These are phyloP conservation scores for Drosophila parthenogenetica DNA, from an alignment of 2,888 invertebrate genomes.

Conservation along the genomic window DNA sequence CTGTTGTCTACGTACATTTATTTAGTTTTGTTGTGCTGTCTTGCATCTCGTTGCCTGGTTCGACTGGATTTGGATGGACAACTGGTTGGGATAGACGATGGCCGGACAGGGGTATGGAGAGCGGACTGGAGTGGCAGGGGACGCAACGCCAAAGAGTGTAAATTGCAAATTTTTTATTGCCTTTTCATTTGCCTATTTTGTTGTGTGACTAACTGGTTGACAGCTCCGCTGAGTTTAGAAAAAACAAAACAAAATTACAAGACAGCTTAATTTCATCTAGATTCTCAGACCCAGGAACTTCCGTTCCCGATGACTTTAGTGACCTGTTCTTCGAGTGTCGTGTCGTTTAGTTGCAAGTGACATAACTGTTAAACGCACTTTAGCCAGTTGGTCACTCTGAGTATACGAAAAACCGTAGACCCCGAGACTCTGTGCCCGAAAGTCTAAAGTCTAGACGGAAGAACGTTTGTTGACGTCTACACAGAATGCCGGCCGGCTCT, in stretches of 20 bases:
- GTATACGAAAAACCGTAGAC: slow-evolving; percentile 21
- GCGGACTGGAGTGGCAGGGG: slow-evolving; percentile 11
- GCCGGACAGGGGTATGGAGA: neutral
- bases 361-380: slow-evolving; percentile 74
- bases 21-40: slow-evolving; percentile 52
- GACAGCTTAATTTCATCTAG: neutral
- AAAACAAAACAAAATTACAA: neutral
- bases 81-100: slow-evolving; percentile 41
- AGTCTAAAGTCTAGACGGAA: slow-evolving; percentile 48
- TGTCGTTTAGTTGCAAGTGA: slow-evolving; percentile 65
- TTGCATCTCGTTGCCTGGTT: slow-evolving; percentile 70
- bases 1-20: slow-evolving; percentile 58
- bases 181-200: slow-evolving; percentile 70
- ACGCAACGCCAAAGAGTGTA: slow-evolving; percentile 63
- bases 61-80: slow-evolving; percentile 74
- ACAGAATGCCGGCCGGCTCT: slow-evolving; percentile 74
- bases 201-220: slow-evolving; percentile 40
- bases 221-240: slow-evolving; percentile 19
- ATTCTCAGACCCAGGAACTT: slow-evolving; percentile 42
- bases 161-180: slow-evolving; percentile 68
- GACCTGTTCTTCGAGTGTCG: slow-evolving; percentile 32
- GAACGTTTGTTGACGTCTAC: slow-evolving; percentile 45
- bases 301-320: slow-evolving; percentile 57
- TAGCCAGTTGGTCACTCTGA: slow-evolving; percentile 45
- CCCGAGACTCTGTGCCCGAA: slow-evolving; percentile 17